These are phyloP conservation scores for Plagodis pulveraria DNA, from an alignment of 2,888 invertebrate species.

Conservation along the genomic window DNA sequence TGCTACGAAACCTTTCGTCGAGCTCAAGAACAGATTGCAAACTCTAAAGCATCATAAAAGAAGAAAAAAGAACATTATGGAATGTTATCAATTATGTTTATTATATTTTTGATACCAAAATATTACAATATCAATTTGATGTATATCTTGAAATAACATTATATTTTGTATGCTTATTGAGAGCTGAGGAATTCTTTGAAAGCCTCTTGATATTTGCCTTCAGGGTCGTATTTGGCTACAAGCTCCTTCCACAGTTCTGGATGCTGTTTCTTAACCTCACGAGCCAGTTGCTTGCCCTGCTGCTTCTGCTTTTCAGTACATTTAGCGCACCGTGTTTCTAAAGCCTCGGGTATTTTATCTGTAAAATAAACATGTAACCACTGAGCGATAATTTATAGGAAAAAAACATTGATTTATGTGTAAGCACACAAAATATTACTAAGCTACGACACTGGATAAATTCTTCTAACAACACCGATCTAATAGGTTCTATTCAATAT, in stretches of 20 bases:
- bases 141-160: not conserved
- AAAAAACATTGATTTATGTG: too few relatives aligned
- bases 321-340: constrained; percentile 87
- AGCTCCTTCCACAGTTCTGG: constrained; percentile 83
- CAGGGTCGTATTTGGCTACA: constrained; percentile 84
- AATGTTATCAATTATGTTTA: constrained; percentile 19
- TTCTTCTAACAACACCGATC: too few relatives aligned
- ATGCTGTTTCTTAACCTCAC: constrained; percentile 81
- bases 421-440: too few relatives aligned
- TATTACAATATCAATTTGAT: not conserved
- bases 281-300: constrained; percentile 86
- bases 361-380: constrained; percentile 42
- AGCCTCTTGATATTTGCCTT: constrained; percentile 80
- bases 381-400: too few relatives aligned
- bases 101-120: constrained; percentile 10
- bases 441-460: too few relatives aligned
- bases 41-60: not conserved
- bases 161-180: not conserved
- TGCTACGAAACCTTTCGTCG: constrained; percentile 82
- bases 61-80: not conserved
- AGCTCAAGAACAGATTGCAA: constrained; percentile 43
- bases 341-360: constrained; percentile 89
- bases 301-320: constrained; percentile 88
- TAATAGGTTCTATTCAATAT: too few relatives aligned
- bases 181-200: constrained; percentile 58